Evolutionary conservation across 2,113 vertebrate genomes (phyloP).

Genomic region (Electrona antarctica): DNA sequence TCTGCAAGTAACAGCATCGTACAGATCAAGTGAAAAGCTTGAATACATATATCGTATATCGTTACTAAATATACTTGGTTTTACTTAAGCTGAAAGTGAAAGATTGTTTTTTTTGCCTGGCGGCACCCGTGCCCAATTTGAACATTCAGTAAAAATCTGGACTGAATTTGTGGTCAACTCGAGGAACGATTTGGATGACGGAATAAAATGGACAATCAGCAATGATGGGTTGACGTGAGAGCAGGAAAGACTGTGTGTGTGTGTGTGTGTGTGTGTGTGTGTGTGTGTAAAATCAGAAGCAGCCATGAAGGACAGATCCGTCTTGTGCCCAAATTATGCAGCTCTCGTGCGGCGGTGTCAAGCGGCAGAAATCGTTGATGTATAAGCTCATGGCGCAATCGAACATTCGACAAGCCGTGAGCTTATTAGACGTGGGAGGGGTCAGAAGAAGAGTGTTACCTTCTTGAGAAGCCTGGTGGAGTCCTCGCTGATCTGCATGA

Average conservation of each 20-base stretch:
- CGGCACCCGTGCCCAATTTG: conserved; percentile 12
- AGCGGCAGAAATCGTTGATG: too few relatives aligned
- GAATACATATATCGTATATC: conserved; percentile 19
- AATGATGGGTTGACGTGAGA: conserved; percentile 17
- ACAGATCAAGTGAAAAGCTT: conserved; percentile 37
- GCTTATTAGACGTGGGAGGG: too few relatives aligned
- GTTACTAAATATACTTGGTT: conserved; percentile 39
- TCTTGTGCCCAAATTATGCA: too few relatives aligned
- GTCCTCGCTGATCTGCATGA: conserved; percentile 99
- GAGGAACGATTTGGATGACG: conserved; percentile 27
- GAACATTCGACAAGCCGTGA: too few relatives aligned
- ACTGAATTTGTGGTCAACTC: conserved; percentile 41
- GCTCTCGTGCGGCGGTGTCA: too few relatives aligned
- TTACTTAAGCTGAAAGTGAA: conserved; percentile 46
- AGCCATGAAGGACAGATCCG: too few relatives aligned
- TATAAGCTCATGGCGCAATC: too few relatives aligned
- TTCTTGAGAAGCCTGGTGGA: conserved; percentile 98
- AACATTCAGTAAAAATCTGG: conserved; percentile 51
- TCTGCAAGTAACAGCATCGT: conserved; percentile 9
- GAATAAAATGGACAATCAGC: conserved; percentile 38
- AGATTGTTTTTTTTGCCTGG: conserved; percentile 40
- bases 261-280: too few relatives aligned
- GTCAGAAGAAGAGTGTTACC: conserved; percentile 69
- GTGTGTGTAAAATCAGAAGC: too few relatives aligned
- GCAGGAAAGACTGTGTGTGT: too few relatives aligned